Base-by-base conservation (phyloP, 2,113 vertebrate species). In the Ageneiosus marmoratus region DNA sequence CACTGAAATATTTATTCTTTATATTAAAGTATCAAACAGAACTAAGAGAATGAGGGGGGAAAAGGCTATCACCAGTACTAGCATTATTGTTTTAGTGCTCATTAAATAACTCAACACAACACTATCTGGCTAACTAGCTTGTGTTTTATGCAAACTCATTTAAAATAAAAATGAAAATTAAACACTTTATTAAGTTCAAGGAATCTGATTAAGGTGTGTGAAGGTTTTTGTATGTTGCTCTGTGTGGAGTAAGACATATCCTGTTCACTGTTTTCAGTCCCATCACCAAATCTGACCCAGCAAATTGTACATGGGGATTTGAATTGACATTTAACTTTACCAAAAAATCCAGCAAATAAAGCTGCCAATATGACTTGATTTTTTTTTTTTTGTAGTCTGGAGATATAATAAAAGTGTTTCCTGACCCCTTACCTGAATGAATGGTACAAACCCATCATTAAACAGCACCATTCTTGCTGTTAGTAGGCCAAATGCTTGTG, bases 401-500 rank as follows among this genome's bases (percentile, higher is more conserved):
- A 32, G 41, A 50, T 2, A 10, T 65, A 22, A 67, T 72, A 56
- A 67, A 37, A 11, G 4, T 70, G 22, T 48, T 60, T 34, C 5
- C 9, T 75, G 60, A 79, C 37, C 53, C 10, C 65, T 53, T 29
- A 53, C 44, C 24, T 63, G 8, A 18, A 53, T 76, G 22, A 51
- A 76, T 18, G 44, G 60, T 20, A 63, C 9, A 37, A 41, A 27
- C 24, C 29, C 20, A 18, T 24, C 29, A 51, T 44, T 60, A 65
- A 53, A 80, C 62, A 67, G 7, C 24, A 34, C 70, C n/a, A 53
- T 44, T 51, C 11, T 53, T 53, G 53, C n/a, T 67, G 22, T 58
- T 27, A 73, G 67, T 18, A 60, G 41, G 55, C 60, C n/a, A 82
- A 74, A 82, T 7, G 1, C 58, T 51, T 75, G 27, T 70, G 32